These are phyloP conservation scores for Siniperca undulata DNA, from an alignment of 2,797 vertebrate genomes.

Conservation along the genomic window DNA sequence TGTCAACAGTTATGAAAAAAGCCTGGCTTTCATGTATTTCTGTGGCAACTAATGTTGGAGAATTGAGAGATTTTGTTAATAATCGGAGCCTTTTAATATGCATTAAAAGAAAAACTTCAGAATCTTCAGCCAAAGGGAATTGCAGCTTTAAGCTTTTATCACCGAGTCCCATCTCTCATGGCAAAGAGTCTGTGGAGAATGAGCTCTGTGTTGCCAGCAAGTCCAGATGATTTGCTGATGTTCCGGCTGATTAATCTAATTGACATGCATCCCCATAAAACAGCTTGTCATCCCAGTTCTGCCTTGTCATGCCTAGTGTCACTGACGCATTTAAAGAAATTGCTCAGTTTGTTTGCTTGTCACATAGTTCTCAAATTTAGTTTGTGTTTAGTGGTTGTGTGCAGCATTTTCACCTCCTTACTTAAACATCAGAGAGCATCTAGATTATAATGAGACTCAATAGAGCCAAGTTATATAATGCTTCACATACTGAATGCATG, in stretches of 20 bases:
- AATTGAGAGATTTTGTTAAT: not conserved
- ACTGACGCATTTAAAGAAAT: too few relatives aligned
- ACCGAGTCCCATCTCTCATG: not conserved
- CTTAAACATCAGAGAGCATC: too few relatives aligned
- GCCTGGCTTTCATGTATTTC: not conserved
- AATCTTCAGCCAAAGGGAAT: not conserved
- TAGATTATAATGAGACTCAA: not conserved
- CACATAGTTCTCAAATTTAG: not conserved
- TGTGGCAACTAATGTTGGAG: not conserved
- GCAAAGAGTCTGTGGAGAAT: not conserved
- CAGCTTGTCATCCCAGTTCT: not conserved
- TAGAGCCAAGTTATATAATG: rapidly evolving
- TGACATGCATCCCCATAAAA: conserved; percentile 4
- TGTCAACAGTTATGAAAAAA: not conserved
- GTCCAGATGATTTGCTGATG: conserved; percentile 11
- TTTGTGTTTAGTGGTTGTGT: not conserved
- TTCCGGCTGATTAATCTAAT: not conserved
- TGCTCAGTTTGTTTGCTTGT: not conserved
- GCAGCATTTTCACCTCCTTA: not conserved
- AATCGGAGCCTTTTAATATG: not conserved
- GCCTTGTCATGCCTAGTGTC: not conserved
- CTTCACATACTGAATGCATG: too few relatives aligned
- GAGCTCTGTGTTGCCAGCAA: conserved; percentile 1
- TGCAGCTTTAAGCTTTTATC: conserved; percentile 12
- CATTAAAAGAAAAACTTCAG: not conserved